Base-by-base conservation (phyloP, 2,888 invertebrate species). In the Rotaria socialis region DNA sequence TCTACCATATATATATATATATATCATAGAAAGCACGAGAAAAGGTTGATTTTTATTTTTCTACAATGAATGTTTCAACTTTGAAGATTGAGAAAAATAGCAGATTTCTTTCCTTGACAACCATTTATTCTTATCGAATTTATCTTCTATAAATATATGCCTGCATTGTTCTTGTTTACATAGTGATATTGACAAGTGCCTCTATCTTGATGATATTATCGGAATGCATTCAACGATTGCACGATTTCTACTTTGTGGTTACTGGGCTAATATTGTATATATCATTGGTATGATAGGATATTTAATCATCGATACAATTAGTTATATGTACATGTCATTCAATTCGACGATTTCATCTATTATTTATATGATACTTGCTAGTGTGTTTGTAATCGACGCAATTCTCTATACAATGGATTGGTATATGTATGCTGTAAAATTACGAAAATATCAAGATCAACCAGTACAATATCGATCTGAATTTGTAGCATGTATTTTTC, bases 261-360 rank as follows among this genome's bases (percentile, higher is more conserved):
- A 80, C 24, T 80, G 80, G 80, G 80, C 80, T 47, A 80, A 80
- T 80, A 43, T 80, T 6, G 11, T 80, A 11, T 80, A 80, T 80
- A 80, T 80, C 14, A 24, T 80, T 80, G 80, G 80, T 47, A 80
- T 43, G 43, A 80, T 80, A 47, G 80, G 80, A 43, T 80, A 80
- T 80, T 80, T 80, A 43, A 47, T n/a, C 10, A 47, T 80, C 24
- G 43, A 47, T 80, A 80, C n/a, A 24, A 80, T 47, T 80, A 43
- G n/a, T 47, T 80, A 47, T 47, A 47, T n/a, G 3, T 47, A 43
- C 47, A n/a, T n/a, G 0, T 47, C 43, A 80, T n/a, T 80, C 19
- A 35, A 67, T 35, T 35, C 35, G 16, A 35, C 16, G 19, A 14
- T 67, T 67, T 67, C 67, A 35, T 67, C 1, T 67, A 24, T 80